Base-by-base conservation (phyloP, 2,888 invertebrate species). In the Hydriomena furcata region DNA sequence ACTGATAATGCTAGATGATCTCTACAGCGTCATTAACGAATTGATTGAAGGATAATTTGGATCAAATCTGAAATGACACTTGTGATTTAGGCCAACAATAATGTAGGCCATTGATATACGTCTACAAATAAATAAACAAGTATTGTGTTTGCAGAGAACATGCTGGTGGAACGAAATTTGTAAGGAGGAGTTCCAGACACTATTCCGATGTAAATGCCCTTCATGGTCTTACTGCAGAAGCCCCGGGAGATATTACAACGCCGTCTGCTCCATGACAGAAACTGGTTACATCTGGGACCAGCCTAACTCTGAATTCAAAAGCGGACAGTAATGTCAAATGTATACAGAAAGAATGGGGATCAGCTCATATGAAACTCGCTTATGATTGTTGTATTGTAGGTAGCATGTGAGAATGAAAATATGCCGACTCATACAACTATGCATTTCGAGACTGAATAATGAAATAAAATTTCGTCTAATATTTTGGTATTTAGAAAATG, bases 121-220 rank as follows among this genome's bases (percentile, higher is more conserved):
- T 17, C 17, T 17, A 17, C 24, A n/a, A 24, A 17, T 12, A 13
- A 13, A n/a, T n/a, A 2, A 31, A 34, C 7, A 3, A 10, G 0
- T 7, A 31, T 17, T 31, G 25, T 25, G 1, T 37, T 32, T 90
- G 38, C 79, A 97, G 97, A 93, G 97, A 76, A 96, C 95, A 40
- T 97, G 97, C 81, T 97, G 96, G 96, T 97, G 96, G 95, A 97
- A 97, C 80, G 97, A 97, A 90, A 94, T 96, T 10, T 97, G 97
- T 88, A 97, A 97, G 76, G 96, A 97, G 76, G 97, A 97, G 82
- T 97, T 97, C 74, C 96, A 96, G 82, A 94, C 92, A 61, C 91
- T 95, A 63, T 97, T 97, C 81, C 93, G 96, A 52, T 97, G 97
- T 85, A 95, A 95, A 72, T 97, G 97, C 70, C 97, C 97, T 0